These are phyloP conservation scores for Chrysocyon brachyurus DNA, from an alignment of 2,797 vertebrate species.

Conservation along the genomic window DNA sequence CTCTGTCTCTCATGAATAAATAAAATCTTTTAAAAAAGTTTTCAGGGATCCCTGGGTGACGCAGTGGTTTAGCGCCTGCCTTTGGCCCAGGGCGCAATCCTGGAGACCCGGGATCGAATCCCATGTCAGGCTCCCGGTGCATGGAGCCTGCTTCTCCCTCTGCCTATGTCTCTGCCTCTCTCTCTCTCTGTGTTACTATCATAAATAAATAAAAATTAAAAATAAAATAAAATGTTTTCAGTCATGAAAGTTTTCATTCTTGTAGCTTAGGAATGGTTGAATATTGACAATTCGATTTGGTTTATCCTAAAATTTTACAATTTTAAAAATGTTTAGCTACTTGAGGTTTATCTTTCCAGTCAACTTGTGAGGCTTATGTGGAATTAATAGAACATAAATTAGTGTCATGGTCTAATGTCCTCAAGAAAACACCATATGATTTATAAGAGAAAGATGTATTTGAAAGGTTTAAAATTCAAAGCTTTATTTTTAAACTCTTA, in stretches of 20 bases:
- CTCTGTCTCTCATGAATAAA: too few species aligned
- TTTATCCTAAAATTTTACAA: neutral
- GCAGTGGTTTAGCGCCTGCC: too few species aligned
- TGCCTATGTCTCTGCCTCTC: too few species aligned
- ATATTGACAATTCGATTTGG: neutral
- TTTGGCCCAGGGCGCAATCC: too few species aligned
- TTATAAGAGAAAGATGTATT: constrained; percentile 32
- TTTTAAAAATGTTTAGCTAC: neutral
- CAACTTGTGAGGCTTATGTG: neutral
- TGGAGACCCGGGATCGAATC: too few species aligned
- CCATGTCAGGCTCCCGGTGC: too few species aligned
- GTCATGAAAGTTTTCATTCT: neutral
- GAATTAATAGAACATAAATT: neutral
- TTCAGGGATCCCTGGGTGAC: too few species aligned
- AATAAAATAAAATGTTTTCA: neutral
- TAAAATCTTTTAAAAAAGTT: too few species aligned
- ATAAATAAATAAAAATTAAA: too few species aligned
- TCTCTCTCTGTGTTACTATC: too few species aligned
- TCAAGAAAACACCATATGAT: neutral
- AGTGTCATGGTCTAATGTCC: neutral
- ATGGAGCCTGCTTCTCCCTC: too few species aligned
- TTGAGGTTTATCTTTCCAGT: neutral
- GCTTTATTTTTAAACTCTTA: constrained; percentile 24
- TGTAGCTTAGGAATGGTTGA: neutral
- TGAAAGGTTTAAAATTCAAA: neutral